Percentiles rank a stretch among this genome's conserved stretches.
Conservation (phyloP, 2,888 invertebrate species). For the Apotomis capreana region DNA sequence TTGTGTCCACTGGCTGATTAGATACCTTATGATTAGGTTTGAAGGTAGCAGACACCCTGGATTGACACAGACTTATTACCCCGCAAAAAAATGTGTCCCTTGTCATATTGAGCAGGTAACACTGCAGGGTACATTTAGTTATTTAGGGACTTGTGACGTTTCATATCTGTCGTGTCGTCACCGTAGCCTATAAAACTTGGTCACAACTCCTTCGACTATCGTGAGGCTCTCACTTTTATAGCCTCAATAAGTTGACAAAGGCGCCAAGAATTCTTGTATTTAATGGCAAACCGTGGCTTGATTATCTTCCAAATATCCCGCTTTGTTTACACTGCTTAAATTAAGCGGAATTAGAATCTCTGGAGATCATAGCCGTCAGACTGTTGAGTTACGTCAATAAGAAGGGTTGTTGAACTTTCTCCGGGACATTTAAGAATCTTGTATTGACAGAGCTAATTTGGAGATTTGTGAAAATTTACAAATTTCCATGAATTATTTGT, state of each 20-base stretch:
- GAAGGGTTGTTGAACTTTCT: conserved; percentile 39
- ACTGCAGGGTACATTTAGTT: no score
- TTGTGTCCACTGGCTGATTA: no score
- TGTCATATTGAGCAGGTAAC: no score
- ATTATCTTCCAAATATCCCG: conserved; percentile 56
- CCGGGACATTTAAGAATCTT: conserved; percentile 32
- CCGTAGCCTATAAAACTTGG: conserved; percentile 13
- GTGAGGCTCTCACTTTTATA: conserved; percentile 57
- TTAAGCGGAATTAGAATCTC: conserved; percentile 41
- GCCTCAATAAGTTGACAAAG: conserved; percentile 68
- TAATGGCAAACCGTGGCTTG: conserved; percentile 57
- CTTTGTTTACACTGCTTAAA: conserved; percentile 50
- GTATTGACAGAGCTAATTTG: conserved; percentile 25
- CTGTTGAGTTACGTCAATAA: conserved; percentile 40
- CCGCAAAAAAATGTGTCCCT: no score
- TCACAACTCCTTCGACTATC: conserved; percentile 32
- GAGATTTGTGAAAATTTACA: conserved; percentile 7
- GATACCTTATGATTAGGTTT: no score
- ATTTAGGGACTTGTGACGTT: no score
- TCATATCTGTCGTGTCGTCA: conserved; percentile 16
- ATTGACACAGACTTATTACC: no score
- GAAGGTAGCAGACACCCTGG: no score
- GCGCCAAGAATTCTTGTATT: conserved; percentile 51
- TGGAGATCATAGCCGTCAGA: conserved; percentile 38
- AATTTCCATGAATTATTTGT: not conserved